phyloP scores from a whole-genome alignment of 2,113 vertebrate species.

The Lamprotornis superbus region DNA sequence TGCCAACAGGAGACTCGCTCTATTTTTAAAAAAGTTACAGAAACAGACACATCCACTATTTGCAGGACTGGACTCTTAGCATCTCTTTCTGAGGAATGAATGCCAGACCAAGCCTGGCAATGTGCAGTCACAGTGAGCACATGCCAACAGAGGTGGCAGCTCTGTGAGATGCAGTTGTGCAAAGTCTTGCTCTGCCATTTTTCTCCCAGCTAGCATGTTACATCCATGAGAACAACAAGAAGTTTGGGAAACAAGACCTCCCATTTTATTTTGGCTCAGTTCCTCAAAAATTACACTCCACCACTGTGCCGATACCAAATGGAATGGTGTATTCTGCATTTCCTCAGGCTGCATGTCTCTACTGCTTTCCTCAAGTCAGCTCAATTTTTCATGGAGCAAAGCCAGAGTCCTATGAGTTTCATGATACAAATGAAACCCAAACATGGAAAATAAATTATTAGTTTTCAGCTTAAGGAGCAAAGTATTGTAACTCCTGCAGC shows the following conservation, averaged over 20 bases:
- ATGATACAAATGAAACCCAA: not conserved
- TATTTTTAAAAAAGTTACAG: not conserved
- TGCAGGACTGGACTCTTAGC: not conserved
- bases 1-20: not conserved
- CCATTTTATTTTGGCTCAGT: not conserved
- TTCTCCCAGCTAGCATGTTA: not conserved
- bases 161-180: not conserved
- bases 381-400: not conserved
- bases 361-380: not conserved
- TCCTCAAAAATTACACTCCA: not conserved
- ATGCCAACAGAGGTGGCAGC: accelerated
- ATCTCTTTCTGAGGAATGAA: not conserved
- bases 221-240: not conserved
- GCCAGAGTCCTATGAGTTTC: not conserved
- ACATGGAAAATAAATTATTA: not conserved
- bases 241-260: not conserved
- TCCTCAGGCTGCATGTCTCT: not conserved
- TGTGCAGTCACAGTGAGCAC: accelerated
- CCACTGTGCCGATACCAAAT: not conserved
- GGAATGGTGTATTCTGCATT: not conserved
- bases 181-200: not conserved
- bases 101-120: not conserved
- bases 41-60: not conserved
- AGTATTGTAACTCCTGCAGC: not conserved
- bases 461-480: not conserved